phyloP scores from a whole-genome alignment of 2,113 vertebrate genomes.

The Alexandromys fortis region DNA sequence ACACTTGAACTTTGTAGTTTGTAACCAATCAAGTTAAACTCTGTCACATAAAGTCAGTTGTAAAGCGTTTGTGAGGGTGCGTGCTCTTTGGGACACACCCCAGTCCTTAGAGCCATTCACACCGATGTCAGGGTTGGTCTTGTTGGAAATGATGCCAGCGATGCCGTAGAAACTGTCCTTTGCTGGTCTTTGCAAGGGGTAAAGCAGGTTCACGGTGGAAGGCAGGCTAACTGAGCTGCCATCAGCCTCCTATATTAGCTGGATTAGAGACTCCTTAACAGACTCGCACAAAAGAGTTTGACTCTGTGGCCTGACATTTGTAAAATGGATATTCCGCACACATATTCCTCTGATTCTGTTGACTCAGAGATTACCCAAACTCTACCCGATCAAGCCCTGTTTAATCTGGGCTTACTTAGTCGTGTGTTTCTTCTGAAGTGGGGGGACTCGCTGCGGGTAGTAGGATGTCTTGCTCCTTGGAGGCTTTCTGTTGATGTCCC shows the following conservation, averaged over 20 bases:
- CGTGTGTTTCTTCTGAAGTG: conserved; percentile 54
- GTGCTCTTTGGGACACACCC: not conserved
- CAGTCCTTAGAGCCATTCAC: not conserved
- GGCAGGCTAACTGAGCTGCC: not conserved
- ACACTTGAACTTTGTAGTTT: conserved; percentile 27
- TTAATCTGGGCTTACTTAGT: conserved; percentile 69
- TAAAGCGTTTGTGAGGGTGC: not conserved
- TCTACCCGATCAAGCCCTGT: conserved; percentile 71
- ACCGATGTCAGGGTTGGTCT: not conserved
- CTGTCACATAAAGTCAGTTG: not conserved
- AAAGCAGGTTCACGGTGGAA: not conserved
- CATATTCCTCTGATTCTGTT: conserved; percentile 71
- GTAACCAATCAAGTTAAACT: conserved; percentile 39
- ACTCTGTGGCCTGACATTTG: conserved; percentile 76
- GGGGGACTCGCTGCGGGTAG: conserved; percentile 61
- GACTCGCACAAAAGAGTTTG: conserved; percentile 57
- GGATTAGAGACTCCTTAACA: conserved; percentile 60
- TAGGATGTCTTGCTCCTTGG: conserved; percentile 10
- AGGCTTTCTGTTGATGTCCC: conserved; percentile 39
- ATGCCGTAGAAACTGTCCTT: not conserved
- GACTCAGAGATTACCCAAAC: conserved; percentile 73
- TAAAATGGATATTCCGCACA: conserved; percentile 69
- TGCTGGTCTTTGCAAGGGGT: not conserved
- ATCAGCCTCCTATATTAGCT: not conserved
- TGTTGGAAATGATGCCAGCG: conserved; percentile 13